Evolutionary conservation across 1,140 invertebrate species (phyloP).

Genomic region (Tetragonula clypearis): DNA sequence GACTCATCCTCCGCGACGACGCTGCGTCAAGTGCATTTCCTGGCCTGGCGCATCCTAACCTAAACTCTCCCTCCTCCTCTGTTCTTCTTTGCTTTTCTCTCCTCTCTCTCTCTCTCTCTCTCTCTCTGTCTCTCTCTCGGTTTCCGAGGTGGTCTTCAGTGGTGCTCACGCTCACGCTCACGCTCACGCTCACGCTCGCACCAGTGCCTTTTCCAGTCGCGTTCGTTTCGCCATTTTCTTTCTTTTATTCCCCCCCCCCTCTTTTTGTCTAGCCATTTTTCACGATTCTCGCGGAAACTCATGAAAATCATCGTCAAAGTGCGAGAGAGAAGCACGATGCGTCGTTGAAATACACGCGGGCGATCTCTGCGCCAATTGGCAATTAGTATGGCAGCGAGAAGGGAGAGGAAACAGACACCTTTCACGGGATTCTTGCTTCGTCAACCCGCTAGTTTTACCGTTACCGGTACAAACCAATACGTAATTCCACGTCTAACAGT

Average conservation of each 20-base stretch:
- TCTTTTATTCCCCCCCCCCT: too few relatives aligned
- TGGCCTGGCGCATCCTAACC: conserved; percentile 73
- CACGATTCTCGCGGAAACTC: too few relatives aligned
- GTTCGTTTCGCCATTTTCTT: not conserved
- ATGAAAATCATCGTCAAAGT: too few relatives aligned
- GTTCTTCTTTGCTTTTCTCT: not conserved
- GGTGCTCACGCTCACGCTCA: conserved; percentile 54
- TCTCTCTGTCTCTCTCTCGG: conserved; percentile 8
- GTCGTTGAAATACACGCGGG: too few relatives aligned
- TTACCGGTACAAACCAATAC: not conserved
- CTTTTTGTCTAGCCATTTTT: too few relatives aligned
- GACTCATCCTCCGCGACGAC: conserved; percentile 75
- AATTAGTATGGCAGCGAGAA: too few relatives aligned
- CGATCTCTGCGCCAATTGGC: too few relatives aligned
- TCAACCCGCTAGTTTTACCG: not conserved
- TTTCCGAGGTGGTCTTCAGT: conserved; percentile 54
- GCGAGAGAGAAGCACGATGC: too few relatives aligned
- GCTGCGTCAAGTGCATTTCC: conserved; percentile 81
- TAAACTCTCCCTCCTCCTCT: conserved; percentile 51
- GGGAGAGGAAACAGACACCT: not conserved
- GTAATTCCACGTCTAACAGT: not conserved
- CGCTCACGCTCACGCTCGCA: conserved; percentile 38
- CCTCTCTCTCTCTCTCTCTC: conserved; percentile 4
- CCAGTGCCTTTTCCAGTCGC: conserved; percentile 14
- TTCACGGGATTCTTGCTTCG: not conserved